phyloP scores from a whole-genome alignment of 2,113 vertebrate genomes.

The Paedocypris sp. region DNA sequence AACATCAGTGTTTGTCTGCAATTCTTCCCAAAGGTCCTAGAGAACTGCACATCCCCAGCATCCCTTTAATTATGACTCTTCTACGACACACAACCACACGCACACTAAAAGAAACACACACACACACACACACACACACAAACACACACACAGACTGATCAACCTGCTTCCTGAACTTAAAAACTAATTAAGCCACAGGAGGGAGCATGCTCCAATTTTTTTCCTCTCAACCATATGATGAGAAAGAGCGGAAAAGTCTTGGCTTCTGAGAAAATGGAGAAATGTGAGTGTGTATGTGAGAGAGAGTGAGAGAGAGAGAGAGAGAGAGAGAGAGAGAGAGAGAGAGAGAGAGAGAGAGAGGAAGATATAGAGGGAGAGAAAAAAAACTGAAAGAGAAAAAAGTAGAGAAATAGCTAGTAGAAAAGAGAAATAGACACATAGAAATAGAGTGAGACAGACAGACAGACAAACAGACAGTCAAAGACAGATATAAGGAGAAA shows the following conservation, averaged over 20 bases:
- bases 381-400: too few relatives aligned
- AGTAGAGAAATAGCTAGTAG: too few relatives aligned
- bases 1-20: conserved; percentile 14
- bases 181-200: conserved; percentile 38
- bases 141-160: conserved; percentile 3
- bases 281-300: neutral
- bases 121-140: neutral
- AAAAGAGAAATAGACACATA: too few relatives aligned
- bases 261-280: conserved; percentile 1
- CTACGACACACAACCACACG: conserved; percentile 12
- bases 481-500: too few relatives aligned
- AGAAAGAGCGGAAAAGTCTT: conserved; percentile 19
- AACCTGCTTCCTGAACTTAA: conserved; percentile 29
- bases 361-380: too few relatives aligned
- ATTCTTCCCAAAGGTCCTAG: conserved; percentile 17
- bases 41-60: conserved; percentile 25
- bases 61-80: conserved; percentile 22
- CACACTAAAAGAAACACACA: neutral
- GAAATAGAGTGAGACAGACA: too few relatives aligned
- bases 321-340: neutral
- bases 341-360: too few relatives aligned
- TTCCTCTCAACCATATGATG: conserved; percentile 19
- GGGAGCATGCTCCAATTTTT: conserved; percentile 33
- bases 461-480: too few relatives aligned
- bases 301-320: neutral